Evolutionary conservation across 2,888 invertebrate species (phyloP).

Genomic region (Sturmia bella): DNA sequence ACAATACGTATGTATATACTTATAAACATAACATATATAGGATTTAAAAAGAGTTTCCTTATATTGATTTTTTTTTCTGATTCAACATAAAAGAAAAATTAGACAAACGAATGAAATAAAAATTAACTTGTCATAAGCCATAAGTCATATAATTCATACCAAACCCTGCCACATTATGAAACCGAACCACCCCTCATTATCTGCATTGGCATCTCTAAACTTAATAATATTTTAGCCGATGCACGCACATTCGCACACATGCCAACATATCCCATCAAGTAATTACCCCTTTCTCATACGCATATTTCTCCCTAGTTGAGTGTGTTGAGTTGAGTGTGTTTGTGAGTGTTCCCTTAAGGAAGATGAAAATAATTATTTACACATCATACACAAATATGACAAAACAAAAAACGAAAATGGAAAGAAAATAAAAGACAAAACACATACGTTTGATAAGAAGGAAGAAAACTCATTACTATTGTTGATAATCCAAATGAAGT

Average conservation of each 20-base stretch:
- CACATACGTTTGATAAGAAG: neutral
- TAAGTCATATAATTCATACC: neutral
- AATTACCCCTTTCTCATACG: conserved; percentile 37
- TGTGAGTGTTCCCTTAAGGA: conserved; percentile 60
- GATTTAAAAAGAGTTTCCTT: too few species aligned
- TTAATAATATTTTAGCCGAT: conserved; percentile 11
- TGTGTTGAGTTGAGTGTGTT: conserved; percentile 20
- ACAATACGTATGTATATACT: too few species aligned
- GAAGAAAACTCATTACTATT: conserved; percentile 60
- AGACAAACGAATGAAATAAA: too few species aligned
- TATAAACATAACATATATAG: too few species aligned
- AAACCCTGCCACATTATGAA: too few species aligned
- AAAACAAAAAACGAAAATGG: conserved; percentile 33
- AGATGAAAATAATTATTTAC: conserved; percentile 66
- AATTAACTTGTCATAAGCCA: conserved; percentile 47
- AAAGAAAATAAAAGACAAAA: conserved; percentile 9
- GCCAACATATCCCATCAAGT: conserved; percentile 14
- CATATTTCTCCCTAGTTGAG: neutral
- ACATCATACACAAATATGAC: conserved; percentile 64
- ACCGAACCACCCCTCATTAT: neutral
- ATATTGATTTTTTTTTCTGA: too few species aligned
- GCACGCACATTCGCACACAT: neutral
- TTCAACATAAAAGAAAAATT: too few species aligned
- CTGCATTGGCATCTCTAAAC: conserved; percentile 33
- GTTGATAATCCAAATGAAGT: conserved; percentile 41